Base-by-base conservation (phyloP, 2,113 vertebrate genomes). In the Dicaeum eximium region DNA sequence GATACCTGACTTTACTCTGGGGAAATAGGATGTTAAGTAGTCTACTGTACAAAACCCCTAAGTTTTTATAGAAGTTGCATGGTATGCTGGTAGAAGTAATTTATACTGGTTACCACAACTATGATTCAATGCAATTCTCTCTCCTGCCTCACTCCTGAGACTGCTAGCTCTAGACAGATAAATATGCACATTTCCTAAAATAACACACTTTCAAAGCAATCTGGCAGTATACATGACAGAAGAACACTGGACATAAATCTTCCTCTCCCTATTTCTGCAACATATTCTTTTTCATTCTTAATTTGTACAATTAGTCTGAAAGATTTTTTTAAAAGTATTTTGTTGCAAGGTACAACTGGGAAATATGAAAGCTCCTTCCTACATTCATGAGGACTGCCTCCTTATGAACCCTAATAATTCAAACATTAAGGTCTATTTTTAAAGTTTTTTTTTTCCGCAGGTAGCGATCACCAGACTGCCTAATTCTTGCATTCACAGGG, bases 401-500 rank as follows among this genome's bases (percentile, higher is more conserved):
- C 53, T 81, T 54, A 58, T 50, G 50, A 86, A 87, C 44, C 4
- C 57, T 50, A 93, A 44, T 75, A 69, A 92, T 75, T 88, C 84
- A 84, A 93, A 83, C 35, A 64, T 54, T 69, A 66, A 62, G 3
- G 31, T 35, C 50, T 75, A 35, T 80, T 96, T 97, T 81, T 64
- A 7, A 80, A 95, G 88, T 72, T 64, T 77, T 91, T 92, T 89
- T 51, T 84, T 87, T 89, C 57, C 57, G 50, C 70, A 95, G 92
- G 93, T 94, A 94, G 64, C 16, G 91, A 86, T 73, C 72, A 70
- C 37, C 67, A 95, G 74, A 67, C 69, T 82, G 80, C 50, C 82
- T 11, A 10, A 54, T 84, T 79, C 86, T 90, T 74, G 81, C 87
- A 96, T 94, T 96, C 85, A 86, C 70, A 88, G 53, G 81, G 72